These are phyloP conservation scores for Ascidia mentula DNA, from an alignment of 23 tunicate genomes.

Conservation along the genomic window DNA sequence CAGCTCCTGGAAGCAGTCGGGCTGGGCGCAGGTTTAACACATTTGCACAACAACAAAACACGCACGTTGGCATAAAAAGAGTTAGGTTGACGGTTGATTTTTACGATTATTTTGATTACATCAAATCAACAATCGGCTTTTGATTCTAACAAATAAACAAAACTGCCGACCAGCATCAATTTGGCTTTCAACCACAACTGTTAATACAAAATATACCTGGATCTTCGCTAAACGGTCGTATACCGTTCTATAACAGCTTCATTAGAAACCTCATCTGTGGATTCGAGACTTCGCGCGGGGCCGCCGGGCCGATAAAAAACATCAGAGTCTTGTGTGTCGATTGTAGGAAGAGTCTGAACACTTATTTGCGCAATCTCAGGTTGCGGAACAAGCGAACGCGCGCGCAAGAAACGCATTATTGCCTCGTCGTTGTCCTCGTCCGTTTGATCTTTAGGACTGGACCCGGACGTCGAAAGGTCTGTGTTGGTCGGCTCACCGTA, in stretches of 20 bases:
- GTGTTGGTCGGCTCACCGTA: not conserved
- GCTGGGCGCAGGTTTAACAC: too few relatives aligned
- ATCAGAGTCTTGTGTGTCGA: not conserved
- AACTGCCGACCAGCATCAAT: too few relatives aligned
- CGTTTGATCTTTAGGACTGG: not conserved
- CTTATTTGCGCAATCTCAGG: not conserved
- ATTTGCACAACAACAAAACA: too few relatives aligned
- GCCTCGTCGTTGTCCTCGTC: not conserved
- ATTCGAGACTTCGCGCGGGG: not conserved
- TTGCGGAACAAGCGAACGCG: not conserved
- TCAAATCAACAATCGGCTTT: too few relatives aligned
- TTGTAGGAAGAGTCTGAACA: not conserved
- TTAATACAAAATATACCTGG: too few relatives aligned
- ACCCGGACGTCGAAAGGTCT: not conserved
- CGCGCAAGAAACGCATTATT: not conserved
- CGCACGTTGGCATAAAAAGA: too few relatives aligned
- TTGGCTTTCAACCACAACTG: too few relatives aligned
- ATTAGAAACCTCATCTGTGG: too few relatives aligned
- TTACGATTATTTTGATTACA: too few relatives aligned
- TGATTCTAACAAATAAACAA: too few relatives aligned
- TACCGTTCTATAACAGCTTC: not conserved
- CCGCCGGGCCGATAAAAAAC: not conserved
- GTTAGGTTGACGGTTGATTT: too few relatives aligned
- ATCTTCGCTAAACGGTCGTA: not conserved
- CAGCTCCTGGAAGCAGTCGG: too few relatives aligned